Evolutionary conservation across 2,888 invertebrate genomes (phyloP).

Genomic region (Cancer borealis): DNA sequence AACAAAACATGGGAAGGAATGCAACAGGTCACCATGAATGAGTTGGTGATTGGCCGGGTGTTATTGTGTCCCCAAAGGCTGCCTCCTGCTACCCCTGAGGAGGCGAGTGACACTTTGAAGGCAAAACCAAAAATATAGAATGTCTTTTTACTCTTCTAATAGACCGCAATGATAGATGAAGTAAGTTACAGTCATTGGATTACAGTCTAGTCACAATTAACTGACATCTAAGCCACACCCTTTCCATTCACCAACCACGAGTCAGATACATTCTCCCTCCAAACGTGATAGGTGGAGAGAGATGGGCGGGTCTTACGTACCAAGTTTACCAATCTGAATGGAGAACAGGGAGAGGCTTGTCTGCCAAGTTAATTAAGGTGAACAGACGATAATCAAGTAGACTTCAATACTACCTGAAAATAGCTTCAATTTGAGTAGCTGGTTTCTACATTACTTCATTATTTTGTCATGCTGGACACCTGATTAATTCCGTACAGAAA

Average conservation of each 20-base stretch:
- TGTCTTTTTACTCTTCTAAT: neutral
- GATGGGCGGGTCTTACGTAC: neutral
- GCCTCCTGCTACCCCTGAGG: too few species aligned
- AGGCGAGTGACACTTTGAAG: too few species aligned
- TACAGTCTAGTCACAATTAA: neutral
- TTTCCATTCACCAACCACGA: neutral
- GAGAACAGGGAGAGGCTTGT: neutral
- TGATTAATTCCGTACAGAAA: neutral
- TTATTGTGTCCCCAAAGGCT: too few species aligned
- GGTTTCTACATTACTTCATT: too few species aligned
- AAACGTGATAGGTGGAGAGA: neutral
- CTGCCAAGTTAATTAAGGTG: neutral
- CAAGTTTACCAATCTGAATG: neutral
- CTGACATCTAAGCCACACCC: neutral
- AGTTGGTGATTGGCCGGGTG: too few species aligned
- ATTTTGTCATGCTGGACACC: too few species aligned
- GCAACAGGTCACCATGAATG: too few species aligned
- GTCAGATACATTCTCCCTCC: neutral
- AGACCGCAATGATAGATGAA: neutral
- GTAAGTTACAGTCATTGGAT: neutral
- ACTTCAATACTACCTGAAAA: neutral
- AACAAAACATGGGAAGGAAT: neutral
- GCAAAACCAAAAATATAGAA: neutral
- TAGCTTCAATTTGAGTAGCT: too few species aligned
- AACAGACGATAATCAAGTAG: neutral